Evolutionary conservation across 2,113 vertebrate species (phyloP).

Genomic region (Chrysochloris asiatica): DNA sequence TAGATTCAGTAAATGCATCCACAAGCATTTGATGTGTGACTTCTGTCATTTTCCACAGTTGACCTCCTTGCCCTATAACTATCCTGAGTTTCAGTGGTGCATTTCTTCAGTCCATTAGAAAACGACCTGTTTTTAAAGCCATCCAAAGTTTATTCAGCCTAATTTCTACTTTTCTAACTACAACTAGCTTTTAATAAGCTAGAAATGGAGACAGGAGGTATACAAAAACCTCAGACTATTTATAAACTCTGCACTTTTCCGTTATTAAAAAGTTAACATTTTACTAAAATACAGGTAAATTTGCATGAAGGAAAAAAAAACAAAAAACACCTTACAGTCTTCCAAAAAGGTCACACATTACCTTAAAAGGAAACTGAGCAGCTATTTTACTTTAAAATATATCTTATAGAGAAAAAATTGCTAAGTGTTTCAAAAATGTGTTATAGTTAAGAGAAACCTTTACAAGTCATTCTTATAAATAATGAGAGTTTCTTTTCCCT

Average conservation of each 20-base stretch:
- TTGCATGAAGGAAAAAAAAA: conserved; percentile 1
- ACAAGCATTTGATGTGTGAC: neutral
- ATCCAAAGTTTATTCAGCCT: neutral
- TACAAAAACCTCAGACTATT: conserved; percentile 14
- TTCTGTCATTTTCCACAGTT: neutral
- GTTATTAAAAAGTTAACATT: conserved; percentile 47
- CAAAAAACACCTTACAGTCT: conserved; percentile 30
- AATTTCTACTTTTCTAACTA: conserved; percentile 42
- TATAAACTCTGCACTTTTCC: neutral
- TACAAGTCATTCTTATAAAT: conserved; percentile 71
- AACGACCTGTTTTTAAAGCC: neutral
- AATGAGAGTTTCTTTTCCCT: conserved; percentile 71
- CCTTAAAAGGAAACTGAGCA: conserved; percentile 49
- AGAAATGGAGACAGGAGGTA: neutral
- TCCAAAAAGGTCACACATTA: conserved; percentile 41
- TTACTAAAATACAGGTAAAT: conserved; percentile 54
- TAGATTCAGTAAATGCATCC: neutral
- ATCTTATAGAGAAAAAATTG: conserved; percentile 60
- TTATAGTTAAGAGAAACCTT: conserved; percentile 71
- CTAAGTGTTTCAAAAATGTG: conserved; percentile 69
- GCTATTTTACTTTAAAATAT: conserved; percentile 56
- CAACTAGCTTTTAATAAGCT: neutral
- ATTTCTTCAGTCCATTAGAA: neutral
- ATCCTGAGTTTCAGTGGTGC: neutral
- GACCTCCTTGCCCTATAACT: neutral